Percentiles rank a stretch among this genome's conserved stretches.
Evolutionary conservation across 2,113 vertebrate species (phyloP).

Genomic region (Puffinus mauretanicus): DNA sequence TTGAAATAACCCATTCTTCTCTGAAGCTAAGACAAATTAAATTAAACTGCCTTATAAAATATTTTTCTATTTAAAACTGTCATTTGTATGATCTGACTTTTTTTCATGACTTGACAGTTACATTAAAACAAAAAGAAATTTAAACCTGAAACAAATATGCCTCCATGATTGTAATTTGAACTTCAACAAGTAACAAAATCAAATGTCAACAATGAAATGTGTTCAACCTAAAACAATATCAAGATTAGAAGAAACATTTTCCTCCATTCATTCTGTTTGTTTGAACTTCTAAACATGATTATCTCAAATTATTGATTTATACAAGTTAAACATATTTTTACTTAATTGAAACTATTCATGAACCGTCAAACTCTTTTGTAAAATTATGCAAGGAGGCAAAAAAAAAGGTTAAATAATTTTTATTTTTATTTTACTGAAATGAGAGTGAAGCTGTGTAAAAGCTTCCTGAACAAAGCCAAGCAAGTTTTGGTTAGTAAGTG

Average conservation of each 20-base stretch:
- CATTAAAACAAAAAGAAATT: slow-evolving; percentile 45
- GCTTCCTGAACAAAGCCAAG: background rate
- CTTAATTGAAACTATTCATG: background rate
- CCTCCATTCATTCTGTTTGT: background rate
- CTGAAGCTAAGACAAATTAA: background rate
- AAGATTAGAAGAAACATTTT: background rate
- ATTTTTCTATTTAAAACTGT: slow-evolving; percentile 5
- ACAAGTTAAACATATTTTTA: background rate
- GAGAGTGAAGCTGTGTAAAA: background rate
- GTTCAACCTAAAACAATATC: background rate
- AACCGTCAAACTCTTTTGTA: background rate
- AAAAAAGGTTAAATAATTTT: background rate
- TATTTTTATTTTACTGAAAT: background rate
- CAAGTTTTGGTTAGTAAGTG: background rate
- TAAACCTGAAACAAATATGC: slow-evolving; percentile 26
- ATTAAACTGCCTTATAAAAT: background rate
- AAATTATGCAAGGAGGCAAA: background rate
- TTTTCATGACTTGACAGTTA: slow-evolving; percentile 16
- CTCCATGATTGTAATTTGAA: background rate
- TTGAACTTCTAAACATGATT: background rate
- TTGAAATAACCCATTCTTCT: background rate
- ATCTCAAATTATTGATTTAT: background rate
- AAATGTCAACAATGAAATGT: background rate
- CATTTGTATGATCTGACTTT: background rate
- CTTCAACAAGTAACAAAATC: background rate